Evolutionary conservation across 2,113 vertebrate species (phyloP).

Genomic region (Dipodomys ordii): DNA sequence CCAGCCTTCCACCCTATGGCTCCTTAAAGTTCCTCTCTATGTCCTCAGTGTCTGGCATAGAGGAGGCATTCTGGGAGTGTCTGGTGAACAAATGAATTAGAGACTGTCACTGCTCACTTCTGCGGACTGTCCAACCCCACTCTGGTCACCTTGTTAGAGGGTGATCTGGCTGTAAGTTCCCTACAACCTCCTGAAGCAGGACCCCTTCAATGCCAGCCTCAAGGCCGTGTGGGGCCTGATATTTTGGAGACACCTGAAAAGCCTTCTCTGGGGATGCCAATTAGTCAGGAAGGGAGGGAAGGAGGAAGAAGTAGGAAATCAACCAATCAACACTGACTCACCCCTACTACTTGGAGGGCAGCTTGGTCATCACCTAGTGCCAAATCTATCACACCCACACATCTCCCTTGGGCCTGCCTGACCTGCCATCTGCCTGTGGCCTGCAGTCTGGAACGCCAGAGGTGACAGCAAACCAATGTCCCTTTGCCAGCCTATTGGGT

Average conservation of each 20-base stretch:
- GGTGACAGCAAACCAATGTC: neutral
- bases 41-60: neutral
- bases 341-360: neutral
- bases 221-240: neutral
- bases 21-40: neutral
- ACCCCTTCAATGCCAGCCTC: neutral
- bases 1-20: neutral
- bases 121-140: neutral
- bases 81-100: neutral
- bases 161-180: neutral
- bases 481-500: neutral
- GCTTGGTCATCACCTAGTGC: neutral
- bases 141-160: neutral
- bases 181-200: neutral
- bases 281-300: neutral
- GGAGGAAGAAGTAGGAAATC: neutral
- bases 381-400: neutral
- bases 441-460: neutral
- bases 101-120: neutral
- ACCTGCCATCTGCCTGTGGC: neutral
- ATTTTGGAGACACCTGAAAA: neutral
- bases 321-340: constrained; percentile 32
- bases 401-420: neutral
- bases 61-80: neutral
- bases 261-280: neutral